Evolutionary conservation across 2,113 vertebrate species (phyloP).

Genomic region (Siniperca chuatsi): DNA sequence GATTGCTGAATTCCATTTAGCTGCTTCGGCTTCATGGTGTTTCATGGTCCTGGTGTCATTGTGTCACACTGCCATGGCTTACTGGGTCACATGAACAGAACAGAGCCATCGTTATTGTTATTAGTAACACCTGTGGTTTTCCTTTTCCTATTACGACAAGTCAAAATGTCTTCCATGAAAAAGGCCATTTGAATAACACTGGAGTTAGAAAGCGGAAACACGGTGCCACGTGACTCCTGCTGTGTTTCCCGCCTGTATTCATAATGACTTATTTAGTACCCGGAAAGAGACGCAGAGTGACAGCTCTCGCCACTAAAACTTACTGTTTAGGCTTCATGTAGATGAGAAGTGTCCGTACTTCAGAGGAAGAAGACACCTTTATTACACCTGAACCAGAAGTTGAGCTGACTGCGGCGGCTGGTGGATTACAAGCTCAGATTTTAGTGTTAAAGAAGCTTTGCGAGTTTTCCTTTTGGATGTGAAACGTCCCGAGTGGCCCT

Average conservation of each 20-base stretch:
- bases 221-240: slow-evolving; percentile 40
- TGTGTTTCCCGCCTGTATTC: slow-evolving; percentile 66
- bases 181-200: no score
- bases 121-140: no score
- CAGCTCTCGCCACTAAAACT: background rate
- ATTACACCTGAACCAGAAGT: background rate
- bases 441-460: background rate
- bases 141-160: no score
- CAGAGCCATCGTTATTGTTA: no score
- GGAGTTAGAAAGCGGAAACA: slow-evolving; percentile 9
- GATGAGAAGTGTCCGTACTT: background rate
- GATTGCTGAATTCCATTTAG: background rate
- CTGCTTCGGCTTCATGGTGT: background rate
- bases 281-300: slow-evolving; percentile 57
- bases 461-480: background rate
- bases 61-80: no score
- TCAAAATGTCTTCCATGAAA: no score
- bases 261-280: slow-evolving; percentile 18
- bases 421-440: background rate
- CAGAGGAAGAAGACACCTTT: background rate
- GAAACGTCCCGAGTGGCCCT: slow-evolving; percentile 13
- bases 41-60: background rate
- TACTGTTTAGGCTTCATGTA: rapidly evolving
- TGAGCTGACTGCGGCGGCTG: background rate
- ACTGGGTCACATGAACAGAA: no score